phyloP scores from a whole-genome alignment of 2,888 invertebrate genomes.

The Cryptosula pallasiana region DNA sequence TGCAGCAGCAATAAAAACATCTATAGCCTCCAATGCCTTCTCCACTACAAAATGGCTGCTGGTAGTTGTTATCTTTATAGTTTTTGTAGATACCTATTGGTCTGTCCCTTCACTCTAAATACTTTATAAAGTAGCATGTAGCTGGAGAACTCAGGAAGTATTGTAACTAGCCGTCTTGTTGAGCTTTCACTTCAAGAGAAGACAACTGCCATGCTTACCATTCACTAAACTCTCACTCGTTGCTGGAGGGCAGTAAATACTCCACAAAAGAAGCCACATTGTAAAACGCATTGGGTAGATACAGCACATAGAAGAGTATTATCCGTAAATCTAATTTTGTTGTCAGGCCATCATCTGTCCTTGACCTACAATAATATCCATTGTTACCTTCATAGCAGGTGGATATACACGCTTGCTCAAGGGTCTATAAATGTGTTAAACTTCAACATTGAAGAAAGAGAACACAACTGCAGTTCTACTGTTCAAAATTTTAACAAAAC shows the following conservation, averaged over 20 bases:
- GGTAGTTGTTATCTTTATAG: background rate
- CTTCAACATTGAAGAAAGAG: too few species aligned
- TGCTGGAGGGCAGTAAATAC: background rate
- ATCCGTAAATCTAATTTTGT: background rate
- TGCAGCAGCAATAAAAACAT: too few species aligned
- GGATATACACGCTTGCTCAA: too few species aligned
- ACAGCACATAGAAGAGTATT: background rate
- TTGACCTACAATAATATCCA: background rate
- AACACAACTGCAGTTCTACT: too few species aligned
- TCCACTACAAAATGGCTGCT: too few species aligned
- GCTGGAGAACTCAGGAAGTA: background rate
- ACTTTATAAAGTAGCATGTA: conserved; percentile 1
- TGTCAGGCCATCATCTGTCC: background rate
- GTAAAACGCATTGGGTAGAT: background rate
- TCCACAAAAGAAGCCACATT: background rate
- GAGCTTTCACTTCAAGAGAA: too few species aligned
- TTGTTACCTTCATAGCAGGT: too few species aligned
- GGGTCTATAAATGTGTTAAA: too few species aligned
- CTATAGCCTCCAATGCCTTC: too few species aligned
- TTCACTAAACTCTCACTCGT: background rate
- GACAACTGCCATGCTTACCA: too few species aligned
- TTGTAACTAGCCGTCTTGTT: background rate
- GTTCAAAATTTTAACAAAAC: too few species aligned
- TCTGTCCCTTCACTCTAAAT: conserved; percentile 5
- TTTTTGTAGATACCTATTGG: background rate